A percentile compares a stretch with the other conserved stretches of the same genome.
Conservation (phyloP, 2,797 vertebrate species). For the Centropyge bicolor region DNA sequence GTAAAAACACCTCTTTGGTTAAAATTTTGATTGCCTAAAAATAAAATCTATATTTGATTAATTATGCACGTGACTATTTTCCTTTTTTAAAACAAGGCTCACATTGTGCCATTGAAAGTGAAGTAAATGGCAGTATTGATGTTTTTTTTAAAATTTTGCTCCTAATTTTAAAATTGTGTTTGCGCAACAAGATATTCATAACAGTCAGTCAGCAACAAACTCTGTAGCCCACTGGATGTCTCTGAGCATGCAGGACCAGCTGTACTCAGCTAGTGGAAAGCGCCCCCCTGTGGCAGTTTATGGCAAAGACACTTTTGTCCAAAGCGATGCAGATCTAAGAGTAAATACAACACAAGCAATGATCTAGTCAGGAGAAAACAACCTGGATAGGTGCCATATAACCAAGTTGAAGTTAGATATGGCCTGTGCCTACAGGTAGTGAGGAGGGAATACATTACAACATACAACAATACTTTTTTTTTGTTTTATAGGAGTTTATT, state of each 20-base stretch:
- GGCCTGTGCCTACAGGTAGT: too few relatives aligned
- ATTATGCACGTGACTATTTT: background rate
- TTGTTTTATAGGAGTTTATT: too few relatives aligned
- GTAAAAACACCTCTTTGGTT: background rate
- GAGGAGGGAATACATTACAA: too few relatives aligned
- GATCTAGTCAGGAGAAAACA: too few relatives aligned
- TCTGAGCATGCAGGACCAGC: background rate
- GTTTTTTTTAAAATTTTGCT: background rate
- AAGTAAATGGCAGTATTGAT: background rate
- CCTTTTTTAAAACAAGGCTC: too few relatives aligned
- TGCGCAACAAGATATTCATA: background rate
- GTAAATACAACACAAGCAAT: too few relatives aligned
- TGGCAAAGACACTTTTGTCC: background rate
- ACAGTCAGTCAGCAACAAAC: slow-evolving; percentile 11
- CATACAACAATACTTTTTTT: too few relatives aligned
- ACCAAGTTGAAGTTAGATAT: too few relatives aligned
- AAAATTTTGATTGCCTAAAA: background rate
- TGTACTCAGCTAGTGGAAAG: slow-evolving; percentile 35
- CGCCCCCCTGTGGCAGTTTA: slow-evolving; percentile 55
- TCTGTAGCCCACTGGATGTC: background rate
- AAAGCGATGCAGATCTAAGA: too few relatives aligned
- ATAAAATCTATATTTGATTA: background rate
- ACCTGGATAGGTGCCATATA: too few relatives aligned
- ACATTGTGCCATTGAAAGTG: too few relatives aligned
- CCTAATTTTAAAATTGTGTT: background rate